Conservation (phyloP, 1,140 invertebrate genomes). For the Bombus confusus region DNA sequence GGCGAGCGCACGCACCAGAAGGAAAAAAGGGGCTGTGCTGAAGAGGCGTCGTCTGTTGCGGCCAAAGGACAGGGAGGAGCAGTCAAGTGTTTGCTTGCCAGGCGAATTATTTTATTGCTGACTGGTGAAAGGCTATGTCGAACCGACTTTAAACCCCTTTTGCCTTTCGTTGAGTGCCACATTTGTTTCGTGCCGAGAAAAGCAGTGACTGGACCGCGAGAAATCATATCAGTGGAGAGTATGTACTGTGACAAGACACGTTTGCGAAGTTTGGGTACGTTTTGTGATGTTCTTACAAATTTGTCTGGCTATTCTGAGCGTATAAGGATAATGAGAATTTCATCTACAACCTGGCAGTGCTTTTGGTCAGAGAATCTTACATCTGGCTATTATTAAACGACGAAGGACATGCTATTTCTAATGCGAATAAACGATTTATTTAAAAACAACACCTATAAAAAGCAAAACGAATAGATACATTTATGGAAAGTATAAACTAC, state of each 20-base stretch:
- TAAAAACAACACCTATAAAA: no score
- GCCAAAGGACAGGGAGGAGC: slow-evolving; percentile 39
- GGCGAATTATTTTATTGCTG: slow-evolving; percentile 58
- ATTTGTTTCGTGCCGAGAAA: slow-evolving; percentile 17
- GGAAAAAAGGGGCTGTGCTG: slow-evolving; percentile 56
- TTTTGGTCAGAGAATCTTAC: no score
- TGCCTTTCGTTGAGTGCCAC: slow-evolving; percentile 12
- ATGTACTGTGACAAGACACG: no score
- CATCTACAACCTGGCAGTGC: no score
- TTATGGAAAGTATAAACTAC: neutral
- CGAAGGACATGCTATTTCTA: no score
- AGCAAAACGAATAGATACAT: no score
- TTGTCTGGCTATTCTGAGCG: neutral
- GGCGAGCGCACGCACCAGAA: slow-evolving; percentile 39
- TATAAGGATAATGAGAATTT: neutral
- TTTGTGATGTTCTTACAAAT: neutral
- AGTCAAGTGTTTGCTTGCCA: slow-evolving; percentile 55
- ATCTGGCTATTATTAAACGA: no score
- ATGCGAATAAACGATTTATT: no score
- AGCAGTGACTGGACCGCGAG: neutral
- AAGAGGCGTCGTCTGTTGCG: slow-evolving; percentile 59
- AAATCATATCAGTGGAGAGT: neutral
- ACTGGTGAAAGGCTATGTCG: slow-evolving; percentile 35
- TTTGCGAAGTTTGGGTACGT: neutral
- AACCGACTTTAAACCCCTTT: slow-evolving; percentile 5